Conservation (phyloP, 2,888 invertebrate genomes). For the Clistopyga incitator region DNA sequence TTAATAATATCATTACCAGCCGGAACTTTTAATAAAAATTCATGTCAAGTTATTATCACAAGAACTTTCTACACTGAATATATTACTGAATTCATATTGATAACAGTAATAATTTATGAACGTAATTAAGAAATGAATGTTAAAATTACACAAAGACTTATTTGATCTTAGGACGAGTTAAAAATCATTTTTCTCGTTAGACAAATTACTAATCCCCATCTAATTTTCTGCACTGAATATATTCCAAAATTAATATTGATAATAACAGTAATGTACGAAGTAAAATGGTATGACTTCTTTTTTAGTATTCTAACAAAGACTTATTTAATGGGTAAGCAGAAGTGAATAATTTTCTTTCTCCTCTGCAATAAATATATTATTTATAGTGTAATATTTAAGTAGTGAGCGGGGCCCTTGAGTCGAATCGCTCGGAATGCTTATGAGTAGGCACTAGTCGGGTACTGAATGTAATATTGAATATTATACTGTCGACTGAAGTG, state of each 20-base stretch:
- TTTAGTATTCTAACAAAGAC: not conserved
- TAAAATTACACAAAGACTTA: not conserved
- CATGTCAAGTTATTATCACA: not conserved
- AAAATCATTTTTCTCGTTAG: not conserved
- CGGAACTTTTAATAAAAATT: not conserved
- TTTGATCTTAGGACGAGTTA: too few relatives aligned
- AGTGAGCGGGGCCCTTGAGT: conserved; percentile 6
- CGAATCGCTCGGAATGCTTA: conserved; percentile 9
- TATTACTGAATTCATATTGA: not conserved
- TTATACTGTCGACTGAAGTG: conserved; percentile 32
- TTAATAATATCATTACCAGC: conserved; percentile 22
- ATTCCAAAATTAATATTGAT: not conserved
- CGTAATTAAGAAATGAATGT: not conserved
- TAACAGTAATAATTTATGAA: not conserved
- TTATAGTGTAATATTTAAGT: conserved; percentile 37
- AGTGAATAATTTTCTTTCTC: conserved; percentile 8
- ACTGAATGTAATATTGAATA: conserved; percentile 40
- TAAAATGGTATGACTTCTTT: not conserved
- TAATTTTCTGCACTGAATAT: not conserved
- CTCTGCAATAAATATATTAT: conserved; percentile 8
- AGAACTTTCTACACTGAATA: not conserved
- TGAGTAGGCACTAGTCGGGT: conserved; percentile 6
- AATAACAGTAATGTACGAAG: not conserved
- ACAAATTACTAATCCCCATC: not conserved
- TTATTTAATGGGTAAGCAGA: not conserved